Evolutionary conservation across 2,888 invertebrate species (phyloP).

Genomic region (Terebella lapidaria): DNA sequence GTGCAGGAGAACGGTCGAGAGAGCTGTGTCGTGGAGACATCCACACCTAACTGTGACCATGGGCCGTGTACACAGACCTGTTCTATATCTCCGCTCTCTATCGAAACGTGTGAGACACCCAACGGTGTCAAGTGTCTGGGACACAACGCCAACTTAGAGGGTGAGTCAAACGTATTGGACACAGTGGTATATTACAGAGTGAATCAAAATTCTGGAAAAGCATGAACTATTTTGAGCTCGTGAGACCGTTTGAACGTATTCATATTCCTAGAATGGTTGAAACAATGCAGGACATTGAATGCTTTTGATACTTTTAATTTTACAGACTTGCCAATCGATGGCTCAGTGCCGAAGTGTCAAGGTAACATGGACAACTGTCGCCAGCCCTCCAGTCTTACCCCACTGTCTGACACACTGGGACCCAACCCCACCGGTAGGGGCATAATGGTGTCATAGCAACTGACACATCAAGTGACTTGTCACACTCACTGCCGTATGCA

Average conservation of each 20-base stretch:
- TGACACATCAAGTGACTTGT: too few relatives aligned
- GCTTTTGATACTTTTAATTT: too few relatives aligned
- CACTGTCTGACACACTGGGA: background rate
- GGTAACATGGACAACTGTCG: background rate
- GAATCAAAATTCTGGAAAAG: too few relatives aligned
- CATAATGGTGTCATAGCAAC: background rate
- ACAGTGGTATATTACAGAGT: too few relatives aligned
- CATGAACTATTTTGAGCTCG: background rate
- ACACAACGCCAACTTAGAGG: background rate
- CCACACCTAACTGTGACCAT: background rate
- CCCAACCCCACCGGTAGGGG: background rate
- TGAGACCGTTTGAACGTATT: background rate
- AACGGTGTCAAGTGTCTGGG: background rate
- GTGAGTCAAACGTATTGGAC: too few relatives aligned
- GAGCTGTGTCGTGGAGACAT: constrained; percentile 1
- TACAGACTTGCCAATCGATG: background rate
- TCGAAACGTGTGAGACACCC: background rate
- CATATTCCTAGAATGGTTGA: too few relatives aligned
- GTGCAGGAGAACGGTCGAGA: background rate
- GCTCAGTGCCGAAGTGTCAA: background rate
- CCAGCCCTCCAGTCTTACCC: background rate
- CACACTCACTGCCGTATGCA: too few relatives aligned
- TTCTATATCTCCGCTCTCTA: background rate
- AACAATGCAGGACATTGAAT: too few relatives aligned
- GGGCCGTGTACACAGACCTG: constrained; percentile 2